A percentile compares a stretch with the other conserved stretches of the same genome.
phyloP scores from a whole-genome alignment of 2,888 invertebrate species.

The Corythucha ciliata region DNA sequence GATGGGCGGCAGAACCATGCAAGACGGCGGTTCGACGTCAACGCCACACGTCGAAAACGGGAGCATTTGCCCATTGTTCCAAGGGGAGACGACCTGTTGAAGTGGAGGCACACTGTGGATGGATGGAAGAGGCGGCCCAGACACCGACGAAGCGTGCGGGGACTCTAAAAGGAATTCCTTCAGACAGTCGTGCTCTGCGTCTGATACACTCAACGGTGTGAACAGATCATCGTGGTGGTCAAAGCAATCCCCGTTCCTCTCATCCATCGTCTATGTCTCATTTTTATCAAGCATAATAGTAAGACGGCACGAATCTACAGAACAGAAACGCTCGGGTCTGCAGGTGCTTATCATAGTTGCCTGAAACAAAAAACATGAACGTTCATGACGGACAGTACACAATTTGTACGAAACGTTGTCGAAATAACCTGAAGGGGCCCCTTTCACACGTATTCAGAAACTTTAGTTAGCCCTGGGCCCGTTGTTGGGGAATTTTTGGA shows the following conservation, averaged over 20 bases:
- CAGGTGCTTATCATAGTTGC: too few species aligned
- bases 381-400: too few species aligned
- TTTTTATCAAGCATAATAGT: constrained; percentile 23
- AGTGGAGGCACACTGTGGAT: not conserved
- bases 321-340: too few species aligned
- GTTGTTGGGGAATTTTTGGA: too few species aligned
- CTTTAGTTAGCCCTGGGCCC: too few species aligned
- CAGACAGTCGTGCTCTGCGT: constrained; percentile 36
- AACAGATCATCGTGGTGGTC: constrained; percentile 37
- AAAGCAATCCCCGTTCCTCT: constrained; percentile 37
- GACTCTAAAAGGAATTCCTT: constrained; percentile 38
- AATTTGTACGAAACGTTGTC: too few species aligned
- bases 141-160: constrained; percentile 17
- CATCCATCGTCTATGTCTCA: constrained; percentile 36
- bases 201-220: constrained; percentile 34
- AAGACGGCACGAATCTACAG: too few species aligned
- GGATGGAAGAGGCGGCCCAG: constrained; percentile 17
- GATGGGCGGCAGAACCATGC: not conserved
- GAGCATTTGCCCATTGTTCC: constrained; percentile 18
- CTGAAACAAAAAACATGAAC: too few species aligned
- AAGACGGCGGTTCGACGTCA: constrained; percentile 9
- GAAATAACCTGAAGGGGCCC: too few species aligned
- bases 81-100: constrained; percentile 19
- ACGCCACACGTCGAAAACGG: constrained; percentile 13
- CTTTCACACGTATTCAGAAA: too few species aligned